Evolutionary conservation across 2,797 vertebrate genomes (phyloP).

Genomic region (Pipistrellus pygmaeus): DNA sequence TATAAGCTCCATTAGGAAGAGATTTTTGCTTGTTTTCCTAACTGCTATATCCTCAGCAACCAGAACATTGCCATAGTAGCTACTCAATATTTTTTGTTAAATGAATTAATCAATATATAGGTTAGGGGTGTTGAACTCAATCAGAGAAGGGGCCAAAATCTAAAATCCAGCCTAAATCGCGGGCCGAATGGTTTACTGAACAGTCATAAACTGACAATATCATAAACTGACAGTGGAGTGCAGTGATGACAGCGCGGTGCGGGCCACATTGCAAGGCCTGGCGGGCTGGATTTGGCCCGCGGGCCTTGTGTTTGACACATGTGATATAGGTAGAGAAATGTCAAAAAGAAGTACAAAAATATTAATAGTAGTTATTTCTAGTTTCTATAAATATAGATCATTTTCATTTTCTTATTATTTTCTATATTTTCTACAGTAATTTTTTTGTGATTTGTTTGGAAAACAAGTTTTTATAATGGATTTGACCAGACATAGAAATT

Average conservation of each 20-base stretch:
- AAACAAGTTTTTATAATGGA: background rate
- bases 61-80: background rate
- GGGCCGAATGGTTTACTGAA: too few relatives aligned
- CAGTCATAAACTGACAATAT: too few relatives aligned
- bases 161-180: too few relatives aligned
- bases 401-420: background rate
- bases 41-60: background rate
- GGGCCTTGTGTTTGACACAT: too few relatives aligned
- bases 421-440: background rate
- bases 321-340: background rate
- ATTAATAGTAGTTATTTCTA: background rate
- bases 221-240: too few relatives aligned
- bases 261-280: too few relatives aligned
- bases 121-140: too few relatives aligned
- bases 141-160: too few relatives aligned
- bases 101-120: background rate
- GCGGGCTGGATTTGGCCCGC: too few relatives aligned
- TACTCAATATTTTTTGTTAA: constrained; percentile 43
- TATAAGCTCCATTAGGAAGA: background rate
- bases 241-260: too few relatives aligned
- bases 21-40: constrained; percentile 3
- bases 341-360: constrained; percentile 18
- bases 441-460: background rate
- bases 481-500: background rate
- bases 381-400: background rate